Evolutionary conservation across 2,888 invertebrate genomes (phyloP), one percentile per base, ranked within the genome.

Genomic region (Brachycybe producta): DNA sequence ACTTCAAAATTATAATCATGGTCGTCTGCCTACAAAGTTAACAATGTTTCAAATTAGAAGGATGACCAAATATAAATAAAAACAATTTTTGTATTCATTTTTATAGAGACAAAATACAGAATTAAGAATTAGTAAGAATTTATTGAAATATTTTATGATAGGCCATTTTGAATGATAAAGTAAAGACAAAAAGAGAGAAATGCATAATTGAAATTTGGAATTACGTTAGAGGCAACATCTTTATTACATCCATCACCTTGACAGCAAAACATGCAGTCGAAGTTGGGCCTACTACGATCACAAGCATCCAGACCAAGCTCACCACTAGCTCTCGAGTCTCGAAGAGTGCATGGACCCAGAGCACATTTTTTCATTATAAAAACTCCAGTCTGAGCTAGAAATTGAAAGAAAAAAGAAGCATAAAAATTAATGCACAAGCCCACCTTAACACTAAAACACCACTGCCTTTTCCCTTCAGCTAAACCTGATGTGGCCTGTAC

Each of bases 221-320:
- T n/a, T n/a, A n/a, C n/a, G n/a, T n/a, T n/a, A n/a, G n/a, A n/a
- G n/a, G 46, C 48, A 4, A 19, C 27, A 26, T 47, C 46, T 23
- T 56, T 60, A 45, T 61, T 61, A 40, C 61, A 61, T 17, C 60
- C 61, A 47, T 58, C 55, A 39, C 46, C 55, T 38, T 56, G 51
- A 28, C 61, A 61, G 49, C 61, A 61, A 28, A 50, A 52, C 7
- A 58, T 51, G 53, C 61, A 61, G 34, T 57, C 55, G 44, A 49
- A 59, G 28, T 57, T 56, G 1, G 55, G 45, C 26, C 55, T 52
- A 27, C 55, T 55, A 19, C 57, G 50, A 32, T 61, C 60, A 36
- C 61, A 61, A 23, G 57, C 30, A 30, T 57, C 56, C n/a, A 56
- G 28, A 4, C 58, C 56, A 5, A 57, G 54, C n/a, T 51, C 41